phyloP scores from a whole-genome alignment of 23 tunicate species.

The Ciona savignyi region DNA sequence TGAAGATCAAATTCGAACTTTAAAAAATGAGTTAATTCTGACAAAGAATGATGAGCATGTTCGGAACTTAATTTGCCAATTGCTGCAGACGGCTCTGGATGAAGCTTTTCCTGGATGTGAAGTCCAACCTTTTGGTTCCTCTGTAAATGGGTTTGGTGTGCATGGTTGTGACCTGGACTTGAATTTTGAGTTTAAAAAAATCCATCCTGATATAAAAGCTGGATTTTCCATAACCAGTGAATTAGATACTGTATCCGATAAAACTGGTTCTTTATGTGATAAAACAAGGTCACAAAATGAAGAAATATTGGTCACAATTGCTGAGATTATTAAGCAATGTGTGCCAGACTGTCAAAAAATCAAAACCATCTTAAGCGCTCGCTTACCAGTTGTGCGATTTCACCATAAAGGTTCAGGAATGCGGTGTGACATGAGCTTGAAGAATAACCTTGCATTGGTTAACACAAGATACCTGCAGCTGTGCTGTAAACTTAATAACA shows the following conservation, averaged over 20 bases:
- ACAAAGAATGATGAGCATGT: constrained; percentile 33
- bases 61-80: constrained; percentile 48
- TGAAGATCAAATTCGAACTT: neutral
- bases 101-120: constrained; percentile 62
- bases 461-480: constrained; percentile 39
- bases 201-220: constrained; percentile 26
- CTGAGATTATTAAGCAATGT: constrained; percentile 68
- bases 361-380: constrained; percentile 37
- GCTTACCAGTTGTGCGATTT: constrained; percentile 74
- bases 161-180: constrained; percentile 80
- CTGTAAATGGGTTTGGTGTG: constrained; percentile 81
- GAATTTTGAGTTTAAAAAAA: constrained; percentile 21
- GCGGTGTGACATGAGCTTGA: constrained; percentile 62
- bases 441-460: constrained; percentile 44
- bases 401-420: constrained; percentile 55
- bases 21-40: neutral
- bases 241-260: neutral
- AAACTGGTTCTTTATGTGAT: neutral
- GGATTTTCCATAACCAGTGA: constrained; percentile 9
- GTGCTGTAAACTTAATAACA: constrained; percentile 18
- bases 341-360: constrained; percentile 84
- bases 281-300: neutral
- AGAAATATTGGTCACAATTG: constrained; percentile 27
- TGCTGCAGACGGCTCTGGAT: constrained; percentile 38
- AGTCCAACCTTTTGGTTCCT: constrained; percentile 73